Percentiles rank a stretch among this genome's conserved stretches.
These are phyloP conservation scores for Lordiphosa clarofinis DNA, from an alignment of 1,140 invertebrate genomes.

Conservation along the genomic window DNA sequence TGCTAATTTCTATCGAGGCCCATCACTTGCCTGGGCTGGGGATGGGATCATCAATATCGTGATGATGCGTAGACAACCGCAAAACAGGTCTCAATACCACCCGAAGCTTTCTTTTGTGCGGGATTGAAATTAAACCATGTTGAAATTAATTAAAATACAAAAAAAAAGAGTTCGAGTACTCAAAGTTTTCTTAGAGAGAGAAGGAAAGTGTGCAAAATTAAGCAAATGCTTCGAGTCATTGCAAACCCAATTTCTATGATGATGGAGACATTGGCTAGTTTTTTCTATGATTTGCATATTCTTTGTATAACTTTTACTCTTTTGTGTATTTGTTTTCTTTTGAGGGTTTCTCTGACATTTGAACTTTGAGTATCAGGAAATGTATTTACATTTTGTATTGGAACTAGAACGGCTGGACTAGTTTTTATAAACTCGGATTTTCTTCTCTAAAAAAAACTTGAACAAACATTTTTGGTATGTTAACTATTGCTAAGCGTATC, in stretches of 20 bases:
- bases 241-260: constrained; percentile 23
- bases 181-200: neutral
- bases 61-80: constrained; percentile 33
- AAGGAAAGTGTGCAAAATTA: constrained; percentile 64
- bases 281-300: constrained; percentile 76
- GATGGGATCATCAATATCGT: constrained; percentile 10
- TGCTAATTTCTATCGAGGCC: constrained; percentile 75
- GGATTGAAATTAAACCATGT: constrained; percentile 70
- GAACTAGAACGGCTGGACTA: neutral
- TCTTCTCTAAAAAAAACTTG: too few species aligned
- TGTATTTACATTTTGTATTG: too few species aligned
- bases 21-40: constrained; percentile 50
- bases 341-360: neutral
- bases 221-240: constrained; percentile 11
- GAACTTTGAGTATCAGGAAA: too few species aligned
- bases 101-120: constrained; percentile 64
- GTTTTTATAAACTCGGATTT: too few species aligned
- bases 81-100: constrained; percentile 68
- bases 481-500: too few species aligned
- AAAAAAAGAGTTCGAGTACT: too few species aligned
- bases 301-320: constrained; percentile 70
- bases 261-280: constrained; percentile 14
- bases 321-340: constrained; percentile 49
- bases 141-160: constrained; percentile 58
- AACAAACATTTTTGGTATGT: too few species aligned